Percentiles rank a stretch among this genome's conserved stretches.
phyloP scores from a whole-genome alignment of 2,113 vertebrate genomes.

The Lamprotornis superbus region DNA sequence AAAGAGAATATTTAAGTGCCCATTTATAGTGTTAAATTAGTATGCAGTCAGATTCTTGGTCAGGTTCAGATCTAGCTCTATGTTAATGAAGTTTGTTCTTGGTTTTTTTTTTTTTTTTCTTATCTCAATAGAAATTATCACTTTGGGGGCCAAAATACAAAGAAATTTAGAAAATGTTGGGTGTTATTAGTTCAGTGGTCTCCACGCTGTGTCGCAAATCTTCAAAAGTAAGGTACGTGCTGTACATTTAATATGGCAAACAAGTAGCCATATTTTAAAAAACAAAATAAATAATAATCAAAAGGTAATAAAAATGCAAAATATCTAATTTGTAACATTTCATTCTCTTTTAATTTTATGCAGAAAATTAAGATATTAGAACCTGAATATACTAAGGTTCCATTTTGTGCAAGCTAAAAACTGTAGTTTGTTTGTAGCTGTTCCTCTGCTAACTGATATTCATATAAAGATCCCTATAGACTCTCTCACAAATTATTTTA shows the following conservation, averaged over 20 bases:
- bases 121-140: neutral
- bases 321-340: neutral
- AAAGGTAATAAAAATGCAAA: fast-evolving
- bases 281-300: neutral
- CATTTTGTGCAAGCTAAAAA: neutral
- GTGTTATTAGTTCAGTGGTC: neutral
- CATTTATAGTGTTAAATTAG: neutral
- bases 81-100: neutral
- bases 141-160: neutral
- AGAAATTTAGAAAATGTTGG: neutral
- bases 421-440: neutral
- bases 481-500: neutral
- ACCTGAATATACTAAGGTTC: neutral
- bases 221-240: neutral
- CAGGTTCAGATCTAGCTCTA: neutral
- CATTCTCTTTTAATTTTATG: neutral
- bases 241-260: neutral
- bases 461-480: neutral
- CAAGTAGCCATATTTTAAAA: neutral
- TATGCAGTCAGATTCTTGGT: neutral
- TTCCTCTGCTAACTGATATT: neutral
- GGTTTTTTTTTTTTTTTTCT: neutral
- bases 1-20: neutral
- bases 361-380: neutral
- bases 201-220: neutral